Conservation (phyloP, 2,888 invertebrate species). For the Choristoneura rosaceana region DNA sequence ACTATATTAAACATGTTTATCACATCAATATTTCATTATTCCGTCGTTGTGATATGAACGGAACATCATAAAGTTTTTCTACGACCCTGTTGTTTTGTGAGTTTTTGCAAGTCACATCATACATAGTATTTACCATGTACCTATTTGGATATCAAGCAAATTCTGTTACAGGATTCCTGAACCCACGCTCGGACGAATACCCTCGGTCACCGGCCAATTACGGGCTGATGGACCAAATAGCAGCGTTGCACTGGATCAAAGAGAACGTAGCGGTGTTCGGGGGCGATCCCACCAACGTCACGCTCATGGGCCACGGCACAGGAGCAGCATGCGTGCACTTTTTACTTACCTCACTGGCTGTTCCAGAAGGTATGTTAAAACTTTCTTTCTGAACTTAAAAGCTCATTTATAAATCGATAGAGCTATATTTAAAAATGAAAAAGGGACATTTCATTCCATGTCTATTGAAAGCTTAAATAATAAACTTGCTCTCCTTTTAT, state of each 20-base stretch:
- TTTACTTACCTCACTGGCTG: conserved; percentile 96
- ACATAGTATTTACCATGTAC: neutral
- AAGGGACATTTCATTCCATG: no score
- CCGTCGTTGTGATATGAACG: no score
- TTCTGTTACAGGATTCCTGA: conserved; percentile 90
- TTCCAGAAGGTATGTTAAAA: conserved; percentile 91
- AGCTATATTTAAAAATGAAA: no score
- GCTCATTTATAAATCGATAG: neutral
- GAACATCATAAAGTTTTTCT: no score
- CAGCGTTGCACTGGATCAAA: conserved; percentile 97
- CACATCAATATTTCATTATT: no score
- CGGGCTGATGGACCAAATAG: conserved; percentile 99
- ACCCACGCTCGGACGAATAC: conserved; percentile 94
- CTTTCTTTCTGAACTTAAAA: neutral
- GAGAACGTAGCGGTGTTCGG: conserved; percentile 98
- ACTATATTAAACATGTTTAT: no score
- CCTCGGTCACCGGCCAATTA: conserved; percentile 96
- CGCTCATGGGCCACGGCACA: conserved; percentile 97
- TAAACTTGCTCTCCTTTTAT: no score
- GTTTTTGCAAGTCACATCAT: no score
- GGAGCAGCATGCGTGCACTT: conserved; percentile 98
- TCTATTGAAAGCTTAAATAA: no score
- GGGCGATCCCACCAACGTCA: conserved; percentile 96
- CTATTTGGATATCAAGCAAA: conserved; percentile 12
- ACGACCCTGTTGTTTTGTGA: no score